Conservation (phyloP, 2,797 vertebrate species). For the Hafferia zeledoni region DNA sequence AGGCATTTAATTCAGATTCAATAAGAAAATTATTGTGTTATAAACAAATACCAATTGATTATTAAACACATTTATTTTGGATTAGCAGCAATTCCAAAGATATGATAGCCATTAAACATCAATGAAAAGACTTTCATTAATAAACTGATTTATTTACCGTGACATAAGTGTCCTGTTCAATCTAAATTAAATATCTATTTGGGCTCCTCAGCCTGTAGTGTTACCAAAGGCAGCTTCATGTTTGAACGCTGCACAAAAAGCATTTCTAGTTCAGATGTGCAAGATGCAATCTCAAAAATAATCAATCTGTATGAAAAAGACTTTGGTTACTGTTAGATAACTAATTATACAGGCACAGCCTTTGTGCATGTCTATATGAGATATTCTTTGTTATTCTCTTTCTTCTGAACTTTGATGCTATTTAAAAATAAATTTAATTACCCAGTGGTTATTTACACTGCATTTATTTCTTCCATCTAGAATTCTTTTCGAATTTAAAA, state of each 20-base stretch:
- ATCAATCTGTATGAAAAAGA: slow-evolving; percentile 44
- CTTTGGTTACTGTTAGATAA: slow-evolving; percentile 48
- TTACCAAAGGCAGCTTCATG: slow-evolving; percentile 66
- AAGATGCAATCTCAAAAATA: slow-evolving; percentile 61
- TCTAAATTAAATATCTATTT: slow-evolving; percentile 80
- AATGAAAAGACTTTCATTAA: slow-evolving; percentile 73
- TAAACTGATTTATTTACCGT: slow-evolving; percentile 76
- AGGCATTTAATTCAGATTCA: slow-evolving; percentile 67
- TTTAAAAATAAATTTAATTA: slow-evolving; percentile 32
- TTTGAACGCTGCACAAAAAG: slow-evolving; percentile 58
- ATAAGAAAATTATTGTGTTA: slow-evolving; percentile 70
- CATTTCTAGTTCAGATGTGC: slow-evolving; percentile 64
- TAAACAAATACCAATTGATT: slow-evolving; percentile 78
- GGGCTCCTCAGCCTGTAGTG: slow-evolving; percentile 64
- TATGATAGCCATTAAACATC: slow-evolving; percentile 74
- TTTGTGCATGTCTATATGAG: not conserved
- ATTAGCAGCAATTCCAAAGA: slow-evolving; percentile 72
- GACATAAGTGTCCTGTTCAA: slow-evolving; percentile 70
- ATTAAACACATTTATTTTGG: slow-evolving; percentile 79
- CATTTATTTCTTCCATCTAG: slow-evolving; percentile 31
- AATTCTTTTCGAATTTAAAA: slow-evolving; percentile 60
- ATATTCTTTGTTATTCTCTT: not conserved
- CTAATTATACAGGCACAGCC: slow-evolving; percentile 23
- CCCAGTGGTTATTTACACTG: slow-evolving; percentile 47
- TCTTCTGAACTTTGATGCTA: slow-evolving; percentile 40